Percentiles rank a stretch among this genome's conserved stretches.
Conservation (phyloP, 2,888 invertebrate genomes). For the Protonemura montana region DNA sequence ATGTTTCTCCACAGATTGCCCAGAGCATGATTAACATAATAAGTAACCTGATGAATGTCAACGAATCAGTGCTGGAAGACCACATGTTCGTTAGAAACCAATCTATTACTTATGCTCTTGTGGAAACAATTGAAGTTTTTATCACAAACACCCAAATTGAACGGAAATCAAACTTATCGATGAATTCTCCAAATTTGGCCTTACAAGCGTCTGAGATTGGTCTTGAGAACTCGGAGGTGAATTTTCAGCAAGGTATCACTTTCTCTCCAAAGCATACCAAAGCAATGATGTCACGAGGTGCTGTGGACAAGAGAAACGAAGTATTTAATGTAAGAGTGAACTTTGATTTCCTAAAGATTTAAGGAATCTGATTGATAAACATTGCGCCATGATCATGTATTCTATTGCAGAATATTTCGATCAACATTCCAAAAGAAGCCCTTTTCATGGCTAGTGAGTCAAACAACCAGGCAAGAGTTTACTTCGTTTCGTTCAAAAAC, state of each 20-base stretch:
- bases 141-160: constrained; percentile 24
- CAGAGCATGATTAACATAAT: constrained; percentile 44
- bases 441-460: constrained; percentile 35
- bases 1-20: constrained; percentile 44
- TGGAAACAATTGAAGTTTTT: constrained; percentile 41
- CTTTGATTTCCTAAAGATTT: neutral
- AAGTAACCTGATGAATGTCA: constrained; percentile 47
- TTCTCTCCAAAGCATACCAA: constrained; percentile 35
- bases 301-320: neutral
- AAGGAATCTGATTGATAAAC: too few species aligned
- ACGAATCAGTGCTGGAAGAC: constrained; percentile 46
- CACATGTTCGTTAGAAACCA: constrained; percentile 35
- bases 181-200: constrained; percentile 43
- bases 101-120: constrained; percentile 37
- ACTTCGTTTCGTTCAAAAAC: constrained; percentile 46
- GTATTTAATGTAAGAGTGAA: neutral
- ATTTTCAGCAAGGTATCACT: constrained; percentile 40
- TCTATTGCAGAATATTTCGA: constrained; percentile 39
- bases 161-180: constrained; percentile 29
- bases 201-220: constrained; percentile 42
- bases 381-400: neutral
- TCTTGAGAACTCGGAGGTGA: constrained; percentile 28
- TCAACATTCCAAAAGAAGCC: constrained; percentile 45
- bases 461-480: constrained; percentile 40
- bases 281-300: neutral